Evolutionary conservation across 2,797 vertebrate genomes (phyloP).

Genomic region (Varecia variegata): DNA sequence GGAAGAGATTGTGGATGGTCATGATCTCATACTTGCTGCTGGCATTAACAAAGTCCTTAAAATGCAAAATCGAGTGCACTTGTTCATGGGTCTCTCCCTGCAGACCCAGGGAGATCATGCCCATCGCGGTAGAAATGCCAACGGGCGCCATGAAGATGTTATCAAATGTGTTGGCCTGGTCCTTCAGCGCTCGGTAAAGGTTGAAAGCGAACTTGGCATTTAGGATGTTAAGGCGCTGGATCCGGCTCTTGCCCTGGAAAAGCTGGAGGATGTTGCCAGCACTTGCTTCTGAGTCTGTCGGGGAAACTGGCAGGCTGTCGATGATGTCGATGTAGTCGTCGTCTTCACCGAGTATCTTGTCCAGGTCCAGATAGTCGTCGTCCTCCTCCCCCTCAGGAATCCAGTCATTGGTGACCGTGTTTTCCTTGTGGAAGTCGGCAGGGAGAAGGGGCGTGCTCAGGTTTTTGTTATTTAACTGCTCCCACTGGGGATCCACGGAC

Average conservation of each 20-base stretch:
- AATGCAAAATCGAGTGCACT: conserved; percentile 90
- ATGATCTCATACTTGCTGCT: conserved; percentile 92
- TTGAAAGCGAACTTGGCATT: conserved; percentile 94
- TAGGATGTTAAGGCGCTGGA: conserved; percentile 94
- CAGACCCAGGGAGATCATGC: conserved; percentile 93
- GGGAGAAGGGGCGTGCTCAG: conserved; percentile 81
- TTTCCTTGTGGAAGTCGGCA: conserved; percentile 92
- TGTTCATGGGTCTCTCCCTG: conserved; percentile 88
- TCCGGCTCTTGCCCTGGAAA: conserved; percentile 92
- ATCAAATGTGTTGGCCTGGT: conserved; percentile 87
- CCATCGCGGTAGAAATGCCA: conserved; percentile 96
- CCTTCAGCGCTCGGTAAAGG: conserved; percentile 92
- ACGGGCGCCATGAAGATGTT: conserved; percentile 96
- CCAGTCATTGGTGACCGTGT: conserved; percentile 95
- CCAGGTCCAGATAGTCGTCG: conserved; percentile 95
- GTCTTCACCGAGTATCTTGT: conserved; percentile 89
- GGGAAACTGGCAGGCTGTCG: conserved; percentile 85
- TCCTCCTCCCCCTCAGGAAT: conserved; percentile 92
- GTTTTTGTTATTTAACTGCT: background rate
- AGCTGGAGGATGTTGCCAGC: conserved; percentile 90
- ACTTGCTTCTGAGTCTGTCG: conserved; percentile 87
- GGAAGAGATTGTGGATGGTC: conserved; percentile 96
- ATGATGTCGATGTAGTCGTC: conserved; percentile 90
- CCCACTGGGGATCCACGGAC: conserved; percentile 42
- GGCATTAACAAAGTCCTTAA: conserved; percentile 93